These are phyloP conservation scores for Nomia melanderi DNA, from an alignment of 1,140 invertebrate species.

Conservation along the genomic window DNA sequence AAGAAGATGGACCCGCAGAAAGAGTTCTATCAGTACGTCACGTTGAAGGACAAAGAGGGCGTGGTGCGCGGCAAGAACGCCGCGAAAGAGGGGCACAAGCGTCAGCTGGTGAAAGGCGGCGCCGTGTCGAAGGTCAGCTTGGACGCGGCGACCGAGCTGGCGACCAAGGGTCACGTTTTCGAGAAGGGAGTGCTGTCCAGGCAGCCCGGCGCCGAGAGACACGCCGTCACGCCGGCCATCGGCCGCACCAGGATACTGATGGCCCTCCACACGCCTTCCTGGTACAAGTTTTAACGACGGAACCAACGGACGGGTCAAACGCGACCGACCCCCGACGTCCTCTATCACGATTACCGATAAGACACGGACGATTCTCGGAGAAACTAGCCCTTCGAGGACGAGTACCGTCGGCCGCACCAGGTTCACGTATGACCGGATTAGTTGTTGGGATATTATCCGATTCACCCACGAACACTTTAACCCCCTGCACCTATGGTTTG, in stretches of 20 bases:
- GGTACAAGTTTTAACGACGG: slow-evolving; percentile 77
- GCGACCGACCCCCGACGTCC: too few relatives aligned
- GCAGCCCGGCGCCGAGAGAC: slow-evolving; percentile 66
- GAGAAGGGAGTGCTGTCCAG: slow-evolving; percentile 76
- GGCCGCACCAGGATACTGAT: slow-evolving; percentile 77
- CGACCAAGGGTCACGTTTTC: slow-evolving; percentile 75
- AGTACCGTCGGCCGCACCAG: too few relatives aligned
- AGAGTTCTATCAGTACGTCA: slow-evolving; percentile 78
- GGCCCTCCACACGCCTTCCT: slow-evolving; percentile 77
- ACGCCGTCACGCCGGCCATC: slow-evolving; percentile 69
- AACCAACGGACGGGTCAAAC: too few relatives aligned
- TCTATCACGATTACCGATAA: too few relatives aligned
- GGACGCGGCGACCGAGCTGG: slow-evolving; percentile 76
- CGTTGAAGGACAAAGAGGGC: slow-evolving; percentile 75
- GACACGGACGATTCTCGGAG: too few relatives aligned
- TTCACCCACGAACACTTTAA: too few relatives aligned
- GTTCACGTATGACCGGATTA: too few relatives aligned
- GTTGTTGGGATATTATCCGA: too few relatives aligned
- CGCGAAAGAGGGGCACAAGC: slow-evolving; percentile 74
- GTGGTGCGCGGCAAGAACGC: slow-evolving; percentile 72
- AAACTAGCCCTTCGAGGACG: too few relatives aligned
- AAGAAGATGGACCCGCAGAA: slow-evolving; percentile 78
- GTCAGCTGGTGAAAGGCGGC: slow-evolving; percentile 76
- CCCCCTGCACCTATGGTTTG: too few relatives aligned
- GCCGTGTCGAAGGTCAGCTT: slow-evolving; percentile 75